phyloP scores from a whole-genome alignment of 2,888 invertebrate species.

The Plemyria rubiginata region DNA sequence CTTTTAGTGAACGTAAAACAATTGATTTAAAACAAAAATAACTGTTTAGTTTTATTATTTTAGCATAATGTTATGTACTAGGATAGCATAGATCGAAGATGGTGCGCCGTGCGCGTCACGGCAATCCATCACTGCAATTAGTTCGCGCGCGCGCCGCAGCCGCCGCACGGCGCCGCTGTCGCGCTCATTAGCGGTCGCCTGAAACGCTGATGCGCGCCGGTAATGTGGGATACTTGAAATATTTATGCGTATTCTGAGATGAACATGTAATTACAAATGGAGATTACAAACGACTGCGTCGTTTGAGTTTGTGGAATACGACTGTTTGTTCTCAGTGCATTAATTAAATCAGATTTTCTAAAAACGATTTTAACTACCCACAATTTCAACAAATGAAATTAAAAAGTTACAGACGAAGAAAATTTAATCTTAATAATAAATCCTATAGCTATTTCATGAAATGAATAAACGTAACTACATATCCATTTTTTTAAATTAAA shows the following conservation, averaged over 20 bases:
- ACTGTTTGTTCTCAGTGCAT: background rate
- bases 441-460: too few relatives aligned
- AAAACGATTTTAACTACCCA: too few relatives aligned
- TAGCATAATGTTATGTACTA: too few relatives aligned
- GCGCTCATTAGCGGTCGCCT: constrained; percentile 79
- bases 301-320: background rate
- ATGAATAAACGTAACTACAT: too few relatives aligned
- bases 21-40: background rate
- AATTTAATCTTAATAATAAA: too few relatives aligned
- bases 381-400: too few relatives aligned
- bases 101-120: constrained; percentile 49
- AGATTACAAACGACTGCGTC: background rate
- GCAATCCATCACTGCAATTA: constrained; percentile 80
- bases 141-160: constrained; percentile 72
- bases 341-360: background rate
- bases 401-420: too few relatives aligned
- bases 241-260: constrained; percentile 24
- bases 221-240: constrained; percentile 50
- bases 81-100: constrained; percentile 46
- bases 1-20: background rate
- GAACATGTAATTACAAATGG: constrained; percentile 10
- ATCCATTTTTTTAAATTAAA: background rate
- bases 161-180: constrained; percentile 73
- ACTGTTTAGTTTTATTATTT: too few relatives aligned
- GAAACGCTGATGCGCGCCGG: constrained; percentile 55